Conservation (phyloP, 2,113 vertebrate species). For the Cryptotis parvus region DNA sequence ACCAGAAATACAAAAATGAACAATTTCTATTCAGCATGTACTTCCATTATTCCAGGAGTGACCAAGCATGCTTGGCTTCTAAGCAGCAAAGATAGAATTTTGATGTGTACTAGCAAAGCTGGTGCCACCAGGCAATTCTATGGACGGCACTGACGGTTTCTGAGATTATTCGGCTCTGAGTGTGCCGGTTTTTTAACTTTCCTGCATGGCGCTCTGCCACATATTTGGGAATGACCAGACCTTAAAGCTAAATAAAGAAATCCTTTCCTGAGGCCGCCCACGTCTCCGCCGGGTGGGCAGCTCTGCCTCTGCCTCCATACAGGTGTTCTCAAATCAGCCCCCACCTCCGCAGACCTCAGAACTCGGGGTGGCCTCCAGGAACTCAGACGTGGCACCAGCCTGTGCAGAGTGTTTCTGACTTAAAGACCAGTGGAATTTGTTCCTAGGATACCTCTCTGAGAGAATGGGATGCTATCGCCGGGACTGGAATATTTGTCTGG, state of each 20-base stretch:
- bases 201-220: not conserved
- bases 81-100: not conserved
- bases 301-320: not conserved
- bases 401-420: not conserved
- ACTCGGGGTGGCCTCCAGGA: not conserved
- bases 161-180: not conserved
- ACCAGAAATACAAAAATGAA: conserved; percentile 56
- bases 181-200: not conserved
- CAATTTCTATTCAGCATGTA: not conserved
- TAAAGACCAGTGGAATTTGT: not conserved
- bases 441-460: not conserved
- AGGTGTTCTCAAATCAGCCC: not conserved
- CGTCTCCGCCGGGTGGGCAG: not conserved
- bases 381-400: not conserved
- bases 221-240: not conserved
- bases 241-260: not conserved
- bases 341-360: not conserved
- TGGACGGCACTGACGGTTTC: accelerated
- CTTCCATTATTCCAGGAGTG: not conserved
- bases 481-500: not conserved
- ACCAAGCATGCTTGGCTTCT: not conserved
- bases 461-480: not conserved
- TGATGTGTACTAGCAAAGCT: not conserved
- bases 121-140: accelerated
- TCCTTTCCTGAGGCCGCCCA: not conserved